Evolutionary conservation across 2,113 vertebrate genomes (phyloP), one percentile per base, ranked within the genome.

Genomic region (Seriola aureovittata): DNA sequence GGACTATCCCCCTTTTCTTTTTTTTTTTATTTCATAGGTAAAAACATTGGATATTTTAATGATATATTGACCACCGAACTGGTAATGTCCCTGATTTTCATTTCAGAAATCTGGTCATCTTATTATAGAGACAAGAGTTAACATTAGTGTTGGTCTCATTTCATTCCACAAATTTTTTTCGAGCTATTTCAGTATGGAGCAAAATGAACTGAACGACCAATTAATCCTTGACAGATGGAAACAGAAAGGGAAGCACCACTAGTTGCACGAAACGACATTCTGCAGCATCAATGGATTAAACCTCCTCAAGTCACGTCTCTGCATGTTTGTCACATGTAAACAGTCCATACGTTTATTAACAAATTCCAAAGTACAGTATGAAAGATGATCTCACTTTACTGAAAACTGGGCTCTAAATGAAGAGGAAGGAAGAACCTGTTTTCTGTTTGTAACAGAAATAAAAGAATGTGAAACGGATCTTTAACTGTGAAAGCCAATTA

Each of bases 381-480:
- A 57, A 17, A 40, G 63, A 59, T 70, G 34, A 71, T 78, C 42
- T 70, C 70, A 70, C 62, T 58, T 34, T 2, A 64, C 21, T 14
- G 64, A 65, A 54, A 81, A 40, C 29, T 71, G 68, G 64, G 44
- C 13, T 25, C 34, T 38, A 72, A 54, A 64, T 48, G 21, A 60
- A 64, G 4, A n/a, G 48, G 62, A 81, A 29, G 69, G 23, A 57
- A 25, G 57, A 42, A 46, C 25, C 58, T 66, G 54, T 74, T 73
- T 50, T 72, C 13, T 65, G 32, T 68, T 69, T 85, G 75, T 58
- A 50, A 40, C 58, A 32, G 52, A 59, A 58, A 79, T 74, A 55
- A 81, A 66, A 71, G 60, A 19, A 67, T 3, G 17, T 62, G 40
- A 81, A 78, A 86, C 68, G 64, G 54, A 81, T 68, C 78, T 76